Percentiles rank a stretch among this genome's conserved stretches.
phyloP scores from a whole-genome alignment of 2,113 vertebrate species.

The Perognathus longimembris region DNA sequence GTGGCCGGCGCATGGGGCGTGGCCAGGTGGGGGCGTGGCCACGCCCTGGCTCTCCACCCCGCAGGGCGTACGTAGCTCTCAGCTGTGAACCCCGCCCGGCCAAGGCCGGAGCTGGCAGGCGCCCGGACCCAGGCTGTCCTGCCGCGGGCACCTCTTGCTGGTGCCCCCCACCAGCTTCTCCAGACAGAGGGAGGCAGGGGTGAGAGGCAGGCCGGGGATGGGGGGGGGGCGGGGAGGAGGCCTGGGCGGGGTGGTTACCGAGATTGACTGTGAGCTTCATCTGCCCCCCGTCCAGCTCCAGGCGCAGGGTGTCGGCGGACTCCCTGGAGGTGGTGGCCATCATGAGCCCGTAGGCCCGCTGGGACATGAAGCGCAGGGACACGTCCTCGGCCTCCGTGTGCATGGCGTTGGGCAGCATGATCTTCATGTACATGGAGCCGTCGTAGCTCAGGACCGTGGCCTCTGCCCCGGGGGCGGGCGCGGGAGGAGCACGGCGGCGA shows the following conservation, averaged over 20 bases:
- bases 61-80: accelerated
- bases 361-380: constrained; percentile 96
- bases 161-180: constrained; percentile 69
- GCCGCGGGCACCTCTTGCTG: background rate
- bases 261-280: constrained; percentile 97
- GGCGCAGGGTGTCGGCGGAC: constrained; percentile 95
- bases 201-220: background rate
- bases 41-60: background rate
- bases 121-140: background rate
- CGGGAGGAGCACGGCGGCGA: too few relatives aligned
- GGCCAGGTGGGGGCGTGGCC: background rate
- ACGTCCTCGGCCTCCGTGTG: constrained; percentile 97
- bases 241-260: constrained; percentile 87
- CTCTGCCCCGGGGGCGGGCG: constrained; percentile 85
- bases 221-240: background rate
- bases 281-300: constrained; percentile 95
- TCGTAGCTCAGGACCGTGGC: constrained; percentile 96
- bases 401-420: constrained; percentile 91
- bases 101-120: background rate
- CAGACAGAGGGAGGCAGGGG: constrained; percentile 55
- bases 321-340: constrained; percentile 97
- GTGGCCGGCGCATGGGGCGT: too few relatives aligned
- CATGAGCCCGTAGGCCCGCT: constrained; percentile 95
- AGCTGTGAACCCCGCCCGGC: accelerated
- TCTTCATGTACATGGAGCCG: constrained; percentile 97